Percentiles rank a stretch among this genome's conserved stretches.
Evolutionary conservation across 1,140 invertebrate genomes (phyloP).

Genomic region (Goniozus legneri): DNA sequence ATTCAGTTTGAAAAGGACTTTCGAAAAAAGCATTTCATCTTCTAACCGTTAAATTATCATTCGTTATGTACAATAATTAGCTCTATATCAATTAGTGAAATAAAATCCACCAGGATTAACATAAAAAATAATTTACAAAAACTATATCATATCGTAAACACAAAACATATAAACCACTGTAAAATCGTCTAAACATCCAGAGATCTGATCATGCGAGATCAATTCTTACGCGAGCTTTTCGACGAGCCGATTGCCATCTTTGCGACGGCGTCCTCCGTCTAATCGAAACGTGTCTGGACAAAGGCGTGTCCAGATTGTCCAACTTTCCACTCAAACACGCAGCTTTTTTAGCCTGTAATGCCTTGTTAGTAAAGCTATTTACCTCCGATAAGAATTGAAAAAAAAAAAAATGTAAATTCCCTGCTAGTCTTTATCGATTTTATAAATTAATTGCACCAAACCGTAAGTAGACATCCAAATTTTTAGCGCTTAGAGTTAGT

Average conservation of each 20-base stretch:
- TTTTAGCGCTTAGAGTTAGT: too few relatives aligned
- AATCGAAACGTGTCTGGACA: conserved; percentile 48
- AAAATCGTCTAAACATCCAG: conserved; percentile 2
- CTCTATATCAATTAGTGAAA: too few relatives aligned
- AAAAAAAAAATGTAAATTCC: too few relatives aligned
- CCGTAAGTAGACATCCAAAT: too few relatives aligned
- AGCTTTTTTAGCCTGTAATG: conserved; percentile 41
- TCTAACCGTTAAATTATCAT: too few relatives aligned
- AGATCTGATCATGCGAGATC: conserved; percentile 21
- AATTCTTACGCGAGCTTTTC: conserved; percentile 52
- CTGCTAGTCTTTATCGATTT: too few relatives aligned
- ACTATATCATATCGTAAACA: neutral
- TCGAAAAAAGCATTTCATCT: too few relatives aligned
- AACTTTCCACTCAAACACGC: conserved; percentile 42
- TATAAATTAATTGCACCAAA: too few relatives aligned
- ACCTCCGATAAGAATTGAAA: too few relatives aligned
- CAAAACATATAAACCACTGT: conserved; percentile 2
- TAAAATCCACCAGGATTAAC: too few relatives aligned
- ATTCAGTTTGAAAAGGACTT: too few relatives aligned
- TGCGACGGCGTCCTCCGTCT: conserved; percentile 50
- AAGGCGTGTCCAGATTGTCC: conserved; percentile 45
- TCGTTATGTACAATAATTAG: too few relatives aligned
- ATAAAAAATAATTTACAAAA: conserved; percentile 1
- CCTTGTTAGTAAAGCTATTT: conserved; percentile 36
- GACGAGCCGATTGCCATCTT: conserved; percentile 50